phyloP scores from a whole-genome alignment of 2,797 vertebrate species.

The Myotis myotis region DNA sequence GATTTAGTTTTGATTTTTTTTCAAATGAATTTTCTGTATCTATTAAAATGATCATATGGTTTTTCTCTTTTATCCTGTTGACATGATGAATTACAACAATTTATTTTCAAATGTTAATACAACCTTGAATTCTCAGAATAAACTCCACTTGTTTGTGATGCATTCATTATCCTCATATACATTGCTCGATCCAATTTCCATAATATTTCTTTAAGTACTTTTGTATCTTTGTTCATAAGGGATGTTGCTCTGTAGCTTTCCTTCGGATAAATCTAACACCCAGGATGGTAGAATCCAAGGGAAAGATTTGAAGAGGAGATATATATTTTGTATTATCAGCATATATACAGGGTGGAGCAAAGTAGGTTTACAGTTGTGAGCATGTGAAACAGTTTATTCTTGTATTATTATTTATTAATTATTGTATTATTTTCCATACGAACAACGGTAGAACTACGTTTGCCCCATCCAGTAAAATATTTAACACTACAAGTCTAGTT shows the following conservation, averaged over 20 bases:
- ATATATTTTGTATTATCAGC: background rate
- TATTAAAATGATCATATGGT: background rate
- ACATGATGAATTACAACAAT: background rate
- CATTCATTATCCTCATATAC: background rate
- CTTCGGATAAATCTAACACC: background rate
- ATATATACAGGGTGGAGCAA: background rate
- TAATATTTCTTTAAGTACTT: background rate
- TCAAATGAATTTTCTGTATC: background rate
- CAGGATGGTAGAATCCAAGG: constrained; percentile 24
- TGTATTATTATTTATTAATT: background rate
- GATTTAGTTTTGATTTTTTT: constrained; percentile 9
- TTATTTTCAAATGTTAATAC: constrained; percentile 42
- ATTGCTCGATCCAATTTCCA: background rate
- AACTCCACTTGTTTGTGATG: background rate
- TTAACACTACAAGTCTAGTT: background rate
- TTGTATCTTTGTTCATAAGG: background rate
- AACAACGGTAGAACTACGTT: background rate
- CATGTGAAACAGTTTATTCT: background rate
- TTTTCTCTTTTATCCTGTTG: background rate
- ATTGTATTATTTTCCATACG: background rate
- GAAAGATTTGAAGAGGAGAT: constrained; percentile 12
- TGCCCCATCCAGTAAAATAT: background rate
- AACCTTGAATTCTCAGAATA: background rate
- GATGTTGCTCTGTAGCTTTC: background rate
- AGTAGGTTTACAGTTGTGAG: background rate